Conservation (phyloP, 2,888 invertebrate species). For the Ophioninae sp. region DNA sequence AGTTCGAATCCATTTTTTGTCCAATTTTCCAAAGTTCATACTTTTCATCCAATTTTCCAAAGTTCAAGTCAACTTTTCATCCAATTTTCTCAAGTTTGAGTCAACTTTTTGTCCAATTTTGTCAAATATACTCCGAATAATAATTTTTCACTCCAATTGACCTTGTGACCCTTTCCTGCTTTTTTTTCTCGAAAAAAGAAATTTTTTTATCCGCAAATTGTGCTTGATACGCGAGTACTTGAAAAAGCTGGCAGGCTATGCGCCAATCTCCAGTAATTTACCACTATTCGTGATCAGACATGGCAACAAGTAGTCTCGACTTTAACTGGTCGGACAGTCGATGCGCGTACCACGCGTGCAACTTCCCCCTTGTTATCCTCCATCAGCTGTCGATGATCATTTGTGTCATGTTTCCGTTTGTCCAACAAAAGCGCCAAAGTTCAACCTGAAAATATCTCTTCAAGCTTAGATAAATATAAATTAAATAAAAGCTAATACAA, state of each 20-base stretch:
- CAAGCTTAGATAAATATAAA: background rate
- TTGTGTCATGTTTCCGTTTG: background rate
- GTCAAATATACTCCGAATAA: too few species aligned
- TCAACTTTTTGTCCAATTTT: too few species aligned
- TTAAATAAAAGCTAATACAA: too few species aligned
- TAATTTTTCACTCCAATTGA: too few species aligned
- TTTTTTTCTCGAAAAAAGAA: background rate
- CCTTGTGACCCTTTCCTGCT: too few species aligned
- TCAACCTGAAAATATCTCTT: background rate
- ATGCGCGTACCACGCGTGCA: background rate
- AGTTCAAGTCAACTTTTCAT: too few species aligned
- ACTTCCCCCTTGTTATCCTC: background rate
- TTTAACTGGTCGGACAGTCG: conserved; percentile 28
- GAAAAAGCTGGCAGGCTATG: conserved; percentile 4
- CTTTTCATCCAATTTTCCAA: too few species aligned
- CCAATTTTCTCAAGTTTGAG: too few species aligned
- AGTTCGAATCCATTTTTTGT: too few species aligned
- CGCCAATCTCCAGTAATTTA: conserved; percentile 28
- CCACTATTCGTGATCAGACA: conserved; percentile 48
- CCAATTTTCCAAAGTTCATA: too few species aligned
- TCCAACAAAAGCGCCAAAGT: background rate
- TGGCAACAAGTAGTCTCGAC: conserved; percentile 58
- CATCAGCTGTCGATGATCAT: background rate
- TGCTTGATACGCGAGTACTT: background rate
- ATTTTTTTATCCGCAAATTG: background rate